A percentile compares a stretch with the other conserved stretches of the same genome.
Conservation (phyloP, 2,888 invertebrate species). For the Brenthis hecate region DNA sequence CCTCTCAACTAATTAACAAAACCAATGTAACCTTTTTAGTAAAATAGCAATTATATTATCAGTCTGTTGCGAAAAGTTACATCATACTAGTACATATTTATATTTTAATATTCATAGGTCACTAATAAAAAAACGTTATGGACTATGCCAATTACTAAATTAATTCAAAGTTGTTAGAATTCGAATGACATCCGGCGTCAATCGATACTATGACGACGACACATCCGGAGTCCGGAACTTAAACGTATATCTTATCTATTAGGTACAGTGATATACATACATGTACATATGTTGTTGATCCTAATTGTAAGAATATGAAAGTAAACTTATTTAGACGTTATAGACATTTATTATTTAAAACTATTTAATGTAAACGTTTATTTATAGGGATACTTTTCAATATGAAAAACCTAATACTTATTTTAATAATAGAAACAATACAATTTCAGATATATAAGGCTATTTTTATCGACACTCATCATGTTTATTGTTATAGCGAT, state of each 20-base stretch:
- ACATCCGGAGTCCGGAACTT: slow-evolving; percentile 48
- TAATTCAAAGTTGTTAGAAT: slow-evolving; percentile 1
- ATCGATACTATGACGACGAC: slow-evolving; percentile 57
- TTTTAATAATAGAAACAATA: too few species aligned
- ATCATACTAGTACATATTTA: not conserved
- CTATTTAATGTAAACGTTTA: not conserved
- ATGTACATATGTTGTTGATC: not conserved
- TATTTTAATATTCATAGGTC: not conserved
- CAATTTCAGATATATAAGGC: not conserved
- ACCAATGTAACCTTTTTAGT: too few species aligned
- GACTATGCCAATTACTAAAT: not conserved
- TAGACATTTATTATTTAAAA: not conserved
- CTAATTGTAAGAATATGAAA: not conserved
- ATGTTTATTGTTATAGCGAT: too few species aligned
- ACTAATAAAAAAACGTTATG: not conserved
- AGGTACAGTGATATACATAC: not conserved
- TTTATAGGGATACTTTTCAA: too few species aligned
- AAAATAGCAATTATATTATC: too few species aligned
- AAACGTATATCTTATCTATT: not conserved
- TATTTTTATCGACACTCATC: not conserved
- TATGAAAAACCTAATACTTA: not conserved
- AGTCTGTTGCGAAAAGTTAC: too few species aligned
- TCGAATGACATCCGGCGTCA: slow-evolving; percentile 30
- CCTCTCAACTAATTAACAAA: too few species aligned
- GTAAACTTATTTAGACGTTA: not conserved